phyloP scores from a whole-genome alignment of 2,888 invertebrate species.

The Philereme vetulata region DNA sequence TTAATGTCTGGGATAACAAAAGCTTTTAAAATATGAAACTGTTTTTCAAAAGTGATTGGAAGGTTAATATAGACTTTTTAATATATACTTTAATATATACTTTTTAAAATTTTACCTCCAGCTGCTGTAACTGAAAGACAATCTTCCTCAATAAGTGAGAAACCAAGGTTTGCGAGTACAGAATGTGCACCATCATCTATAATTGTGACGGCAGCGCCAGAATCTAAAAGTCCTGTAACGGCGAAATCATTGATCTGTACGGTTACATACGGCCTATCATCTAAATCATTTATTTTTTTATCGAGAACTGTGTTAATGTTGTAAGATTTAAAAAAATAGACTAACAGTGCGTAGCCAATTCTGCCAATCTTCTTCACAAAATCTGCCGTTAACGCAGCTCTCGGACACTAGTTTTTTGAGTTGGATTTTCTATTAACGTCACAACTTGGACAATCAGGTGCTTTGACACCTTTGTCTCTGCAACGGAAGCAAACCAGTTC shows the following conservation, averaged over 20 bases:
- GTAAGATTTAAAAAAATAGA: too few relatives aligned
- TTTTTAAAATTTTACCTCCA: too few relatives aligned
- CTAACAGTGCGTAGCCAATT: too few relatives aligned
- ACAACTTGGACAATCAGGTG: constrained; percentile 4
- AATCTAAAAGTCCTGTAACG: background rate
- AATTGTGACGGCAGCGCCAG: constrained; percentile 2
- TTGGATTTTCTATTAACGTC: background rate
- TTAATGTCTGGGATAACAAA: constrained; percentile 9
- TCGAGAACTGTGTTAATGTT: too few relatives aligned
- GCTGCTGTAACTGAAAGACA: constrained; percentile 1
- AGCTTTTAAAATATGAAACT: constrained; percentile 3
- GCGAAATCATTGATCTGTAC: background rate
- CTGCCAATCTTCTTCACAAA: constrained; percentile 1
- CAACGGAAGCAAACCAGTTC: constrained; percentile 1
- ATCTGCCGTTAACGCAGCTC: background rate
- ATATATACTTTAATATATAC: too few relatives aligned
- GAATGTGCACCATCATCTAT: constrained; percentile 1
- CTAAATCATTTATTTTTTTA: too few relatives aligned
- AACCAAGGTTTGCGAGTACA: background rate
- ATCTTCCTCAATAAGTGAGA: background rate
- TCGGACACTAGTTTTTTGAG: constrained; percentile 1
- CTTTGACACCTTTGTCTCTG: background rate
- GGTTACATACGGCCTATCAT: too few relatives aligned
- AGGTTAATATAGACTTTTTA: constrained; percentile 1
- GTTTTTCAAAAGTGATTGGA: constrained; percentile 4